Conservation (phyloP, 2,113 vertebrate species). For the Malurus alboscapulatus region DNA sequence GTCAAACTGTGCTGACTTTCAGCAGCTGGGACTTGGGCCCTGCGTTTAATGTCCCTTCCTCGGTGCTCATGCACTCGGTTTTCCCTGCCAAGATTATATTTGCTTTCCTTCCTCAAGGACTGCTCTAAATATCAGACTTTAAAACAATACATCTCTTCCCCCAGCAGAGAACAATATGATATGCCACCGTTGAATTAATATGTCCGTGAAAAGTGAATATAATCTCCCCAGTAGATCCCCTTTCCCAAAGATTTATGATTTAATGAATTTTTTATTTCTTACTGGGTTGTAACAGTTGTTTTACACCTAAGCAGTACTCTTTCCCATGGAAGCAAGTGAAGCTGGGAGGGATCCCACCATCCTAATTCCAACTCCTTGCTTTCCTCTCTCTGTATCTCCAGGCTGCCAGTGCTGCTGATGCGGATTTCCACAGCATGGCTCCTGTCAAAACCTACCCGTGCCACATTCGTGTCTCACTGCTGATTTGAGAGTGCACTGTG, state of each 20-base stretch:
- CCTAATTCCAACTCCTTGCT: neutral
- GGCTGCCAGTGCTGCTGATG: neutral
- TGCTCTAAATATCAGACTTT: slow-evolving; percentile 31
- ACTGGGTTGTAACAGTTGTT: neutral
- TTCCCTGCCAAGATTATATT: slow-evolving; percentile 40
- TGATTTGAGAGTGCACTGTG: neutral
- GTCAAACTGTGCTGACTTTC: neutral
- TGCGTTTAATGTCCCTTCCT: slow-evolving; percentile 36
- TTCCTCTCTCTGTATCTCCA: neutral
- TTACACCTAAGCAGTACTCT: slow-evolving; percentile 33
- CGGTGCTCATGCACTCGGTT: neutral
- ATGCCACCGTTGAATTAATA: slow-evolving; percentile 47
- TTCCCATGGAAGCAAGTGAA: neutral
- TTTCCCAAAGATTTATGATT: slow-evolving; percentile 55
- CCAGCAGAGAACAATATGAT: slow-evolving; percentile 32
- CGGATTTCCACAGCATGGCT: neutral
- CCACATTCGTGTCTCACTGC: neutral
- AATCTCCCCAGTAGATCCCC: slow-evolving; percentile 29
- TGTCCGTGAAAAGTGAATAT: slow-evolving; percentile 12
- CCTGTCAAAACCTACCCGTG: neutral
- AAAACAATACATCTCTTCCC: slow-evolving; percentile 23
- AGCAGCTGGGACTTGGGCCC: slow-evolving; percentile 20
- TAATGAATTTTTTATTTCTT: slow-evolving; percentile 45
- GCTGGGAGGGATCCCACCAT: neutral
- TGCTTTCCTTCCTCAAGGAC: slow-evolving; percentile 60